Evolutionary conservation across 2,113 vertebrate species (phyloP).

Genomic region (Zosterops japonicus): DNA sequence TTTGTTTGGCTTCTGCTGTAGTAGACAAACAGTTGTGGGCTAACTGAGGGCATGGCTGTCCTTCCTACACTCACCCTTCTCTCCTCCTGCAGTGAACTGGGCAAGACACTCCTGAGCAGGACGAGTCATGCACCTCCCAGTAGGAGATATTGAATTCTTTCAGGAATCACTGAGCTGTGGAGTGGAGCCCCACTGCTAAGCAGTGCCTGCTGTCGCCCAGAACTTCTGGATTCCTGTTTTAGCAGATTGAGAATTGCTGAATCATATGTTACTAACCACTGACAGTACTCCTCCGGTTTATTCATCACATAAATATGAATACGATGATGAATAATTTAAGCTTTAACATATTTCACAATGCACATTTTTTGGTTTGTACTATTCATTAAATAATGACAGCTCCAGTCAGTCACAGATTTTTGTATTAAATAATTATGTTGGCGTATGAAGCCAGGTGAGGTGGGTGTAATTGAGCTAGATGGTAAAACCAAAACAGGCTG

Average conservation of each 20-base stretch:
- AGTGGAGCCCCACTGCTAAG: rapidly evolving
- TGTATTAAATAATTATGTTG: neutral
- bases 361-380: neutral
- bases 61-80: neutral
- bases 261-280: neutral
- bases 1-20: neutral
- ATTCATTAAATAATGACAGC: neutral
- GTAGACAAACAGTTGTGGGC: neutral
- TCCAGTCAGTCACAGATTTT: neutral
- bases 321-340: neutral
- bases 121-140: rapidly evolving
- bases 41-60: rapidly evolving
- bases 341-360: neutral
- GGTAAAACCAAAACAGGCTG: neutral
- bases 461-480: neutral
- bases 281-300: neutral
- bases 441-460: neutral
- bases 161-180: neutral
- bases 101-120: neutral
- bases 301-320: neutral
- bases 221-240: neutral
- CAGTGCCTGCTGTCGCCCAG: rapidly evolving
- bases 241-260: neutral
- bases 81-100: rapidly evolving
- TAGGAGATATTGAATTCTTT: neutral